Conservation (phyloP, 2,797 vertebrate genomes). For the Cyclopterus lumpus region DNA sequence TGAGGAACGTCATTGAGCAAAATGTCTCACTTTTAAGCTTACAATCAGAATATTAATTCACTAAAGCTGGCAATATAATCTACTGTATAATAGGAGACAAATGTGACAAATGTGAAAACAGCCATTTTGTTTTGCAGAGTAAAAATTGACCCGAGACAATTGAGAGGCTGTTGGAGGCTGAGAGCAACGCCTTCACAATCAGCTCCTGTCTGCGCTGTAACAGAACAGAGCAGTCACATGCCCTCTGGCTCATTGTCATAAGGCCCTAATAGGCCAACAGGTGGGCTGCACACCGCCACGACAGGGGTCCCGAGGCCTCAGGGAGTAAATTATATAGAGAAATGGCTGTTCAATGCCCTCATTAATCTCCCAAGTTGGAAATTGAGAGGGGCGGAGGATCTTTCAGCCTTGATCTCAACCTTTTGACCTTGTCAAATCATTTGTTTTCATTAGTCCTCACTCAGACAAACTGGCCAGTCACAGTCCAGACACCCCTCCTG, state of each 20-base stretch:
- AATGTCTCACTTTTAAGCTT: not conserved
- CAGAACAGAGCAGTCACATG: conserved; percentile 16
- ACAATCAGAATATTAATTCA: not conserved
- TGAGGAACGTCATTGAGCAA: not conserved
- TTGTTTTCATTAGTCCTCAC: conserved; percentile 85
- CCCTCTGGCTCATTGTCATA: conserved; percentile 56
- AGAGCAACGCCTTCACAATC: not conserved
- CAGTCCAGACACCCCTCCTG: conserved; percentile 61
- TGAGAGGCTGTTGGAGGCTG: not conserved
- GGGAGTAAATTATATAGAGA: conserved; percentile 84
- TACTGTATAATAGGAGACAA: not conserved
- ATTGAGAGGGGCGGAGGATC: conserved; percentile 74
- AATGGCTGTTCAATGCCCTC: conserved; percentile 75
- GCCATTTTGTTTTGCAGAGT: not conserved
- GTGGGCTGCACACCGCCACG: conserved; percentile 72
- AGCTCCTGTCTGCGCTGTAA: conserved; percentile 29
- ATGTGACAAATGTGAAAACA: not conserved
- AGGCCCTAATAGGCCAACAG: conserved; percentile 76
- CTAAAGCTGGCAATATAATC: not conserved
- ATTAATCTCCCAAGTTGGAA: conserved; percentile 83
- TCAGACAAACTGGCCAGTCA: conserved; percentile 69
- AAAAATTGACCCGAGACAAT: not conserved
- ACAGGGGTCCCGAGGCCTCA: conserved; percentile 59
- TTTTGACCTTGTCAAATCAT: conserved; percentile 81
- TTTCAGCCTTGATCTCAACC: conserved; percentile 83